Base-by-base conservation (phyloP, 2,113 vertebrate genomes). In the Gopherus flavomarginatus region DNA sequence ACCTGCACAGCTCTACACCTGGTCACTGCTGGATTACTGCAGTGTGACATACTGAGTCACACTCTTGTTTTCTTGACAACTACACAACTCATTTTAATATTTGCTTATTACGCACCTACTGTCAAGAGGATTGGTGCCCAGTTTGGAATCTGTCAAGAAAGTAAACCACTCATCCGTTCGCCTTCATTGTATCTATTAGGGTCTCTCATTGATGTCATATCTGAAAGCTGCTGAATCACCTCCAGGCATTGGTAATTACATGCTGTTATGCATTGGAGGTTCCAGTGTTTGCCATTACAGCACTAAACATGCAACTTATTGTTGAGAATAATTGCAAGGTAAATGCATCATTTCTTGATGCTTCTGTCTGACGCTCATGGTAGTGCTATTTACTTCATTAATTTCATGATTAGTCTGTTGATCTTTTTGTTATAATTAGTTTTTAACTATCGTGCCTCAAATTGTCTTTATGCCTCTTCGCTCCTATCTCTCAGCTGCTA, bases 71-170 rank as follows among this genome's bases (percentile, higher is more conserved):
- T 62, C 8, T 49, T 50, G 78, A 86, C 9, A 53, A 87, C 95
- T 95, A 93, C 95, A 95, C 89, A 91, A 21, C 11, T 21, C 80
- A 79, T 83, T 90, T 59, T 24, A 35, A 14, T 92, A 79, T 94
- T 95, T 96, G 90, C 87, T 86, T 77, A 94, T 94, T 95, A 86
- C 50, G 72, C 83, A 93, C 94, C 97, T 95, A 92, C 12, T 22
- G 95, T 97, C 95, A 52, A 12, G 85, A 95, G 95, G 94, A 22
- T 95, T 97, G 96, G 96, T 80, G 69, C 62, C 69, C 86, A 89
- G 89, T 81, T 52, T 62, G 80, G 89, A 89, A 93, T 78, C 94
- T 42, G 86, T 90, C 83, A 92, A 82, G 94, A 94, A 95, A 92
- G 88, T 91, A 90, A 88, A 57, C 79, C 85, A 85, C 72, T 95